phyloP scores from a whole-genome alignment of 37 sponge, comb jelly and placozoan genomes.

The Ephydatia muelleri region DNA sequence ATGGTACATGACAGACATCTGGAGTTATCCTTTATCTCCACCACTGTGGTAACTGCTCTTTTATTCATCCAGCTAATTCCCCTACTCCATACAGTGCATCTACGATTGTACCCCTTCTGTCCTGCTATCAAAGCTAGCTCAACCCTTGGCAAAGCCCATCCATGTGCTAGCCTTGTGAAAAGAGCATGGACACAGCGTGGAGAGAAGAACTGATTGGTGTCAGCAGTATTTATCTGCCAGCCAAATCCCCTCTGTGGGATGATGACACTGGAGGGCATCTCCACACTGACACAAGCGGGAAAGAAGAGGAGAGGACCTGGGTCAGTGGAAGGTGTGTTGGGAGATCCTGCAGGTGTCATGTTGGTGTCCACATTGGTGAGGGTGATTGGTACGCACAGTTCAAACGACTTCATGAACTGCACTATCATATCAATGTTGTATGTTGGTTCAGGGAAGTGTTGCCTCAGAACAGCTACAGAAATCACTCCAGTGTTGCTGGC shows the following conservation, averaged over 20 bases:
- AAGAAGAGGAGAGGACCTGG: neutral
- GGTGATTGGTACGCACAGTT: neutral
- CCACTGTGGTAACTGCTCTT: neutral
- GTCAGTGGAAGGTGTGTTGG: neutral
- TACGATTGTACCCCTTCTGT: too few relatives aligned
- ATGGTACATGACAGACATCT: too few relatives aligned
- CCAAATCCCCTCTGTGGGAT: neutral
- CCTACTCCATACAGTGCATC: slow-evolving; percentile 5
- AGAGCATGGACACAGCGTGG: neutral
- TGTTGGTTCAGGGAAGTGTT: neutral
- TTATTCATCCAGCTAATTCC: neutral
- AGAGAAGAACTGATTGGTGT: neutral
- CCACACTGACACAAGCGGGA: neutral
- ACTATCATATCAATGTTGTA: neutral
- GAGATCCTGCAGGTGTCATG: too few relatives aligned
- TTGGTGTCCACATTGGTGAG: neutral
- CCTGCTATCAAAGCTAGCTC: neutral
- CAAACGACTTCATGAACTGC: neutral
- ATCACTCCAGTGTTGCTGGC: neutral
- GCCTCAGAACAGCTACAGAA: neutral
- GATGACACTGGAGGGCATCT: neutral
- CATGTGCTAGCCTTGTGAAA: neutral
- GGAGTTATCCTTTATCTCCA: neutral
- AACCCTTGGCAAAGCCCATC: neutral
- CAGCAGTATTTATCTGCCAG: neutral